Evolutionary conservation across 2,888 invertebrate species (phyloP).

Genomic region (Hydriomena furcata): DNA sequence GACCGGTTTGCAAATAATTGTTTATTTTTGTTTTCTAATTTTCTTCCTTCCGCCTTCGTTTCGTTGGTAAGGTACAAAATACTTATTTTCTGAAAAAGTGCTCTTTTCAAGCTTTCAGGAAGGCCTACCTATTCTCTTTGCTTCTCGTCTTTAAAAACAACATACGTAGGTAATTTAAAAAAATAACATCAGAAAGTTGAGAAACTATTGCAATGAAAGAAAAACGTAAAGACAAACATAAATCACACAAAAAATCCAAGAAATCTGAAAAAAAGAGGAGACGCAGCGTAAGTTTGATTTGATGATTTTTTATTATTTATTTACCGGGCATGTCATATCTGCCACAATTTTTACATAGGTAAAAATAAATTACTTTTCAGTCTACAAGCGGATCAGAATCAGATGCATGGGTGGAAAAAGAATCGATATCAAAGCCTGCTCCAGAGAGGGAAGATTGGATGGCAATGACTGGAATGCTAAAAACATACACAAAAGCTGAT

Average conservation of each 20-base stretch:
- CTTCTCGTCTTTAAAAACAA: no score
- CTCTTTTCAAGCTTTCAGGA: no score
- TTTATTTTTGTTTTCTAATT: no score
- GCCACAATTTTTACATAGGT: no score
- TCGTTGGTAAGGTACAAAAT: no score
- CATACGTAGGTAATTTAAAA: no score
- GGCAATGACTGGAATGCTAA: slow-evolving; percentile 84
- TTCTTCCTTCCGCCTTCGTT: no score
- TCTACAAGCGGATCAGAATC: slow-evolving; percentile 60
- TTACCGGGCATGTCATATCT: no score
- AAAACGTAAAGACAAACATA: slow-evolving; percentile 58
- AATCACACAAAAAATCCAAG: slow-evolving; percentile 54
- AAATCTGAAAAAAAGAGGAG: slow-evolving; percentile 47
- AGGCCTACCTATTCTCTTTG: no score
- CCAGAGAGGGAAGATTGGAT: slow-evolving; percentile 90
- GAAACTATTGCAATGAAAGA: slow-evolving; percentile 48
- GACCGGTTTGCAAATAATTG: no score
- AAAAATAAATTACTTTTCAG: slow-evolving; percentile 38
- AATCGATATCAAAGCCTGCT: slow-evolving; percentile 36
- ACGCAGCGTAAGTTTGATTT: slow-evolving; percentile 48
- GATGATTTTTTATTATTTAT: no score
- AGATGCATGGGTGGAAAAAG: slow-evolving; percentile 86
- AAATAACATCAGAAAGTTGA: neutral
- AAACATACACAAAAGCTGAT: slow-evolving; percentile 74
- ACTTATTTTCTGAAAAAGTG: no score